These are phyloP conservation scores for Pheosia gnoma DNA, from an alignment of 2,888 invertebrate genomes.

Conservation along the genomic window DNA sequence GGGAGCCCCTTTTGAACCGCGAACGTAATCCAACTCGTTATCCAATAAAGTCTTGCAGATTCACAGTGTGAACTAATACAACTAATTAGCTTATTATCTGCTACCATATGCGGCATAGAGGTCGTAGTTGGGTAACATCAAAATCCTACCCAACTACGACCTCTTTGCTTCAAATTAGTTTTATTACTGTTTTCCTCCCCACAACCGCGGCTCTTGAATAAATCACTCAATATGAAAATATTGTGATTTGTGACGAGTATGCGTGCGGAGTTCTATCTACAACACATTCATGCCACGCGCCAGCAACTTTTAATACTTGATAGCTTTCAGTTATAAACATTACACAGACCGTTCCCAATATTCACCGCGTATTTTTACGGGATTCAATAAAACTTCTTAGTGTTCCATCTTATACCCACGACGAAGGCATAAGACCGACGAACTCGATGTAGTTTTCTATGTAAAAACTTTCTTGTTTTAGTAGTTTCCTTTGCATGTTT, in stretches of 20 bases:
- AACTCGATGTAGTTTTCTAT: conserved; percentile 6
- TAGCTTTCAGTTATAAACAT: conserved; percentile 23
- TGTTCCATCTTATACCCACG: background rate
- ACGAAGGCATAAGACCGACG: background rate
- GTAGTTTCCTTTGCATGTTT: conserved; percentile 1
- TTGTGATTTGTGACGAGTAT: conserved; percentile 55
- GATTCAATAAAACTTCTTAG: conserved; percentile 7
- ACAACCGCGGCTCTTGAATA: conserved; percentile 41
- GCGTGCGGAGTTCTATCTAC: conserved; percentile 24
- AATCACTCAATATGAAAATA: conserved; percentile 59
- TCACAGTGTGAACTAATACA: no score
- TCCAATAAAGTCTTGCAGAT: no score
- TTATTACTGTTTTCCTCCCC: conserved; percentile 21
- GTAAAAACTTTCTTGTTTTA: conserved; percentile 8
- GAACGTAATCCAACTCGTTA: no score
- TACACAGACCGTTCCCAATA: background rate
- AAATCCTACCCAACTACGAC: conserved; percentile 15
- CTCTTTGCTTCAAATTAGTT: conserved; percentile 29
- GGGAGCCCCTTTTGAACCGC: no score
- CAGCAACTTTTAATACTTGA: conserved; percentile 38
- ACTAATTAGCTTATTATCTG: no score
- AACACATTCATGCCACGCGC: conserved; percentile 45
- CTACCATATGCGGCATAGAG: no score
- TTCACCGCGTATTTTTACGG: conserved; percentile 3
- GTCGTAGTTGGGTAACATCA: no score